These are phyloP conservation scores for Muraenolepis orangiensis DNA, from an alignment of 2,797 vertebrate genomes.

Conservation along the genomic window DNA sequence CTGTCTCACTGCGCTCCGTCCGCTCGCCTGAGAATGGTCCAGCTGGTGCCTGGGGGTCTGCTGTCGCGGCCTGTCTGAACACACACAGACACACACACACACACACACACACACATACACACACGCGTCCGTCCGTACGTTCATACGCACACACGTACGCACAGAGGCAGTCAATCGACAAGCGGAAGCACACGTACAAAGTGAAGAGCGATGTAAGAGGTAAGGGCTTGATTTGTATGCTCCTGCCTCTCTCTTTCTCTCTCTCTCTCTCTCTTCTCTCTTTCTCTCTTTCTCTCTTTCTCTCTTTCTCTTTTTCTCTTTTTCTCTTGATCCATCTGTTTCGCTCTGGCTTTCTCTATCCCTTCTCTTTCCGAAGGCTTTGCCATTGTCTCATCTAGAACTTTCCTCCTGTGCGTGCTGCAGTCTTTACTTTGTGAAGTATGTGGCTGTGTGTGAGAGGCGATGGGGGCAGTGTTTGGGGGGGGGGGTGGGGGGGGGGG, in stretches of 20 bases:
- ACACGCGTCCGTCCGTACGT: background rate
- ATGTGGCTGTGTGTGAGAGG: slow-evolving; percentile 37
- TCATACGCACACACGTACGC: slow-evolving; percentile 12
- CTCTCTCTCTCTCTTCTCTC: background rate
- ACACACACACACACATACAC: background rate
- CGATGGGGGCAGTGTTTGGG: no score
- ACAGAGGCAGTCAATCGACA: slow-evolving; percentile 54
- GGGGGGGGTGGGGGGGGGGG: no score
- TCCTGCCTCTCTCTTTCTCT: slow-evolving; percentile 54
- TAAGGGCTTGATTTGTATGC: slow-evolving; percentile 68
- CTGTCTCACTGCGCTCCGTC: slow-evolving; percentile 37
- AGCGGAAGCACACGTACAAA: slow-evolving; percentile 55
- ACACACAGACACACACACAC: slow-evolving; percentile 57
- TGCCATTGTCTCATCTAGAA: slow-evolving; percentile 39
- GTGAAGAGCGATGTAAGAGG: slow-evolving; percentile 78
- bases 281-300: slow-evolving; percentile 12
- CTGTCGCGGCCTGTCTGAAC: slow-evolving; percentile 79
- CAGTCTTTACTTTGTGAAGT: slow-evolving; percentile 67
- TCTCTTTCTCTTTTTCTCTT: slow-evolving; percentile 9
- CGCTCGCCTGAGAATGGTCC: slow-evolving; percentile 77
- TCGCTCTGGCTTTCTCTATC: slow-evolving; percentile 11
- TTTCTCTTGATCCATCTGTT: slow-evolving; percentile 10
- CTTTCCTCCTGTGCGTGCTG: slow-evolving; percentile 54
- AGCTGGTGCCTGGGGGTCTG: slow-evolving; percentile 80
- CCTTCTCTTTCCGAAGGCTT: slow-evolving; percentile 4